Base-by-base conservation (phyloP, 2,113 vertebrate species). In the Microtus ochrogaster region DNA sequence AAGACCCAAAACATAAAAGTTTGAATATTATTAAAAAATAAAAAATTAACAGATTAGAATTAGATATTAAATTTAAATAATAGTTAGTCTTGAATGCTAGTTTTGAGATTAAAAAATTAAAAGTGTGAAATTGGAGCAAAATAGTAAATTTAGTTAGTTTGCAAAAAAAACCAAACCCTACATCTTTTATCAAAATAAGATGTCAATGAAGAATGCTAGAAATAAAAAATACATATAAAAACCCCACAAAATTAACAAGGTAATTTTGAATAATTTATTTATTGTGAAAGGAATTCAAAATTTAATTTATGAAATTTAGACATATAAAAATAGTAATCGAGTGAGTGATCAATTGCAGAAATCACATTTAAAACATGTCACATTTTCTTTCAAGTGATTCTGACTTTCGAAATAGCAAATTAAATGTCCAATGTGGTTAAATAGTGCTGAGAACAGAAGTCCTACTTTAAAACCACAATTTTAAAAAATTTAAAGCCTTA, bases 401-500 rank as follows among this genome's bases (percentile, higher is more conserved):
- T 33, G 65, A 97, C 78, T 33, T 97, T 65, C 44, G 94, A 93
- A 94, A 96, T n/a, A 94, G 47, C 4, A 88, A 97, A 97, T 14
- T 83, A 98, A 83, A 63, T 90, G 94, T 55, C 77, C 94, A 24
- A 7, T 96, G 30, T 26, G 76, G 30, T 33, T 39, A 5, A 14
- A 14, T 68, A 87, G 73, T 94, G 44, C 30, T 90, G 30, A 86
- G 33, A 94, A 97, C 7, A 70, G 36, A 94, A 94, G 91, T 82
- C 81, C 14, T 95, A 95, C 28, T 87, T 96, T 41, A 91, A 97
- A 97, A 88, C 55, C 7, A 66, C 68, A 47, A 66, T 97, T 72
- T 96, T 82, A 84, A 86, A 90, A 94, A 95, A 96, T 58, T 63
- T 47, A 84, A 90, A 95, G 77, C 47, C 6, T 41, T 95, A 63